Conservation (phyloP, 1,140 invertebrate genomes). For the Drosophila auraria region DNA sequence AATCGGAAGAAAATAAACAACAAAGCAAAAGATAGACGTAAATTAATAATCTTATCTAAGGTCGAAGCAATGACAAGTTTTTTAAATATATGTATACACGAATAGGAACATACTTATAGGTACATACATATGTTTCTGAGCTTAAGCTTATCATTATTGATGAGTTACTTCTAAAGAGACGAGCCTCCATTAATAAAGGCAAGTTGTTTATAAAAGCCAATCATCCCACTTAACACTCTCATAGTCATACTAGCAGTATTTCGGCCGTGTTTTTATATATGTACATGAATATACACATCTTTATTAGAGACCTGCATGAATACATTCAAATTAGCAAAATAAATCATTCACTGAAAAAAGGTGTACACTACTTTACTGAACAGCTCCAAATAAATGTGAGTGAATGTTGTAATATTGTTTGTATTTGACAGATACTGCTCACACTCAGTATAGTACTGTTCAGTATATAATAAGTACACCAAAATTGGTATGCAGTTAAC, state of each 20-base stretch:
- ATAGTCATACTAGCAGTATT: neutral
- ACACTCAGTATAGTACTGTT: too few species aligned
- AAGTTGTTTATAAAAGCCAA: neutral
- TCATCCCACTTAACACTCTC: neutral
- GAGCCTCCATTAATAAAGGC: neutral
- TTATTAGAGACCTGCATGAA: too few species aligned
- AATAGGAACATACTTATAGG: neutral
- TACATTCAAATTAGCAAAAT: too few species aligned
- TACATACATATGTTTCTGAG: neutral
- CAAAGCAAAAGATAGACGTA: neutral
- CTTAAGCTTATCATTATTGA: conserved; percentile 7
- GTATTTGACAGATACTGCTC: too few species aligned
- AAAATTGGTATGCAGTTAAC: too few species aligned
- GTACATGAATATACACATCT: neutral
- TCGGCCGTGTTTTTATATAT: neutral
- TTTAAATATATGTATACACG: neutral
- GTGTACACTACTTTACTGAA: too few species aligned
- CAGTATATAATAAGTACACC: too few species aligned
- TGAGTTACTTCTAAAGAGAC: conserved; percentile 2
- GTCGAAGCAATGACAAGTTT: conserved; percentile 9
- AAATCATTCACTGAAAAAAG: too few species aligned
- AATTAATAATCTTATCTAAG: conserved; percentile 8
- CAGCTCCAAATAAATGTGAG: too few species aligned
- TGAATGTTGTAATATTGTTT: too few species aligned
- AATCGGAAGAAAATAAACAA: neutral